Evolutionary conservation across 2,888 invertebrate genomes (phyloP), one percentile per base, ranked within the genome.

Genomic region (Orthosia gracilis): DNA sequence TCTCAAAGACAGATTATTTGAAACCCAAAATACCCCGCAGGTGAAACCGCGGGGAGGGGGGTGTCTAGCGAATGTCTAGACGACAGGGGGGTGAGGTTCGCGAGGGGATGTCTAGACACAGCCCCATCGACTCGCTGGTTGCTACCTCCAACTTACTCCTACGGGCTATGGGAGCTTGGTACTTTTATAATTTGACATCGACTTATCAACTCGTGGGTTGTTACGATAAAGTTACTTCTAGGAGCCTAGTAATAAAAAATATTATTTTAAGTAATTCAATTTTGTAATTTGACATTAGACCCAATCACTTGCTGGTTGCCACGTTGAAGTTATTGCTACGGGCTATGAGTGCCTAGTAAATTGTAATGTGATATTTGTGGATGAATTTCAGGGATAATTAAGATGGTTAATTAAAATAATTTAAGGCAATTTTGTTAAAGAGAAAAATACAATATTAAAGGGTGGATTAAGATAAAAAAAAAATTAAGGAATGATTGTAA

Each of bases 61-160:
- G 75, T 72, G 82, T 82, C 82, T 82, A 84, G 81, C 69, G 49
- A 47, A 23, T 54, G 85, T 76, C 85, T 85, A 86, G 85, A 85
- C 85, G 65, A 26, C 62, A 15, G 45, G 76, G 75, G 85, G 65
- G 18, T 54, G 13, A 45, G 73, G 55, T 18, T 40, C 40, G 63
- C n/a, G 50, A 49, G 71, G 57, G 64, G 9, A 50, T 55, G 80
- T 73, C 84, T 78, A 78, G 83, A 71, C 85, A 23, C 40, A 70
- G 58, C 80, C 76, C 73, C 73, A 83, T 85, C 78, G 87, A 81
- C 85, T 75, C 64, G 77, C 57, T 68, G 58, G 84, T 85, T 80
- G 78, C 83, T 78, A 76, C 31, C 63, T 45, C 26, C n/a, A 69
- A 71, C 59, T 70, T 57, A 31, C 71, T 73, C 63, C 59, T 76